These are phyloP conservation scores for Oikopleura dioica DNA, from an alignment of 23 tunicate genomes.

Conservation along the genomic window DNA sequence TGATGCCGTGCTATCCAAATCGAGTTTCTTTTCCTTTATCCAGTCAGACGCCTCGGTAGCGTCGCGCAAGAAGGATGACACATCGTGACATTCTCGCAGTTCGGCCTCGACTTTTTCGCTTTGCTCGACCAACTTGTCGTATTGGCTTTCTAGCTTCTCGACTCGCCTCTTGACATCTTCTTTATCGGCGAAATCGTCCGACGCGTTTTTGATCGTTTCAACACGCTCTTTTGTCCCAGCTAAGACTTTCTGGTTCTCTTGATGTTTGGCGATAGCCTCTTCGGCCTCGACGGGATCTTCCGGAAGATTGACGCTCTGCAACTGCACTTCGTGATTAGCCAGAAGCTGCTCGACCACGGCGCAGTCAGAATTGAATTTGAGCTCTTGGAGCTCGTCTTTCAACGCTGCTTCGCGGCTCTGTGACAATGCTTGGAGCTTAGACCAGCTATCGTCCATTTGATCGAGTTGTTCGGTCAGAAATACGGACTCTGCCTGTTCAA, in stretches of 20 bases:
- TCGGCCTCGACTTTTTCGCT: not conserved
- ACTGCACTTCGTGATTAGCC: not conserved
- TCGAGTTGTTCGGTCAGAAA: not conserved
- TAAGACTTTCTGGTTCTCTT: not conserved
- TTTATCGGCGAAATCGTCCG: not conserved
- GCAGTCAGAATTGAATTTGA: not conserved
- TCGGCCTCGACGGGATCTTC: not conserved
- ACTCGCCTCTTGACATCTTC: not conserved
- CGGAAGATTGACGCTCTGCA: not conserved
- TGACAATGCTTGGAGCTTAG: not conserved
- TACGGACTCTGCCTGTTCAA: not conserved
- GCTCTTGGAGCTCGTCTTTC: not conserved
- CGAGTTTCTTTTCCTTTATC: constrained; percentile 56
- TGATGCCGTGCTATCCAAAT: not conserved
- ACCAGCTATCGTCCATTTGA: not conserved
- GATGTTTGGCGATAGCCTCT: not conserved
- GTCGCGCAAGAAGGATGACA: constrained; percentile 56
- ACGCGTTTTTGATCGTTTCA: not conserved
- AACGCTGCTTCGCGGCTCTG: not conserved
- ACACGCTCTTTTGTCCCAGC: not conserved
- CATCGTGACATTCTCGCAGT: constrained; percentile 41
- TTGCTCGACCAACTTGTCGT: not conserved
- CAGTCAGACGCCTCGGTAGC: constrained; percentile 70
- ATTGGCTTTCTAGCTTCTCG: not conserved
- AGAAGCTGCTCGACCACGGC: not conserved